A percentile compares a stretch with the other conserved stretches of the same genome.
Evolutionary conservation across 1,140 invertebrate species (phyloP).

Genomic region (Cyrtorhinus lividipennis): DNA sequence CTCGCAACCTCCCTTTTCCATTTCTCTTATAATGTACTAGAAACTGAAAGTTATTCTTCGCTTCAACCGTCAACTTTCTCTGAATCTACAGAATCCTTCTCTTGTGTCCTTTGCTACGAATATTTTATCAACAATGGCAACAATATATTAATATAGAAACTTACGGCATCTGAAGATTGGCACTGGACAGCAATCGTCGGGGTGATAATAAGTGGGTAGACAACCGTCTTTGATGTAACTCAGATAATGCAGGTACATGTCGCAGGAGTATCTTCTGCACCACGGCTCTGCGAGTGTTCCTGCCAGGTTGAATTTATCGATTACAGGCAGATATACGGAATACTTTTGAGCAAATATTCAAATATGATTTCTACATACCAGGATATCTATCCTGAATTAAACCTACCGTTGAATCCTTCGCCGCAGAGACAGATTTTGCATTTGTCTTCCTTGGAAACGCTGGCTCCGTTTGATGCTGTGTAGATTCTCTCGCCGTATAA

Average conservation of each 20-base stretch:
- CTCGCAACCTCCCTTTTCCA: too few species aligned
- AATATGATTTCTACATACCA: neutral
- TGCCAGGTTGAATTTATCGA: too few species aligned
- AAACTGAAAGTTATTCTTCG: too few species aligned
- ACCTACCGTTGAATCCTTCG: slow-evolving; percentile 20
- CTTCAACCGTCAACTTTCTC: too few species aligned
- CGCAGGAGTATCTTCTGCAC: slow-evolving; percentile 11
- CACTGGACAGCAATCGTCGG: slow-evolving; percentile 17
- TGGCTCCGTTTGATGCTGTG: neutral
- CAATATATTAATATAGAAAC: too few species aligned
- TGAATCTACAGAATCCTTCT: too few species aligned
- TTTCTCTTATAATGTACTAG: too few species aligned
- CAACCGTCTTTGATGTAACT: slow-evolving; percentile 15
- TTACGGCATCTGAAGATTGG: slow-evolving; percentile 20
- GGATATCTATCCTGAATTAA: too few species aligned
- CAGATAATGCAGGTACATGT: slow-evolving; percentile 19
- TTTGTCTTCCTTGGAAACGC: neutral
- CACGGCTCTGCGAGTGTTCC: slow-evolving; percentile 13
- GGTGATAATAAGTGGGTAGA: slow-evolving; percentile 15
- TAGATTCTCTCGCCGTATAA: slow-evolving; percentile 14
- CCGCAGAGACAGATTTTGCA: slow-evolving; percentile 17
- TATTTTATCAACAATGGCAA: too few species aligned
- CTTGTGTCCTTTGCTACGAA: too few species aligned
- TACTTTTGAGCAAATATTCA: neutral
- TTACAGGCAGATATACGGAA: neutral